Conservation (phyloP, 2,113 vertebrate genomes). For the Clarias gariepinus region DNA sequence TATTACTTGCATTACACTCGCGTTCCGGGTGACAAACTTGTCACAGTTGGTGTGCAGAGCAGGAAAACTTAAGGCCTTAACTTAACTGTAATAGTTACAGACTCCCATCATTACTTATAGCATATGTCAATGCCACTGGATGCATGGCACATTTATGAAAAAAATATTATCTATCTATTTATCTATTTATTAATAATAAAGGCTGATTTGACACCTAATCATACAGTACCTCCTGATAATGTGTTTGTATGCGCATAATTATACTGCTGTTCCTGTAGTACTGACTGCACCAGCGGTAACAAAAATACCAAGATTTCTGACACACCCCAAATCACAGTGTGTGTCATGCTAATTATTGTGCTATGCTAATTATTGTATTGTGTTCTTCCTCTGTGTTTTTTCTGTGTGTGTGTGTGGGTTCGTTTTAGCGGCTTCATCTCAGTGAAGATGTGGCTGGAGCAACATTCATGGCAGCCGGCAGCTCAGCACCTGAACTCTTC, state of each 20-base stretch:
- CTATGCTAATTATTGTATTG: neutral
- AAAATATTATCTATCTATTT: too few relatives aligned
- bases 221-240: neutral
- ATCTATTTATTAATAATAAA: too few relatives aligned
- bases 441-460: slow-evolving; percentile 97
- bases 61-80: too few relatives aligned
- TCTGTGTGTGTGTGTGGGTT: neutral
- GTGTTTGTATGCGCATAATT: neutral
- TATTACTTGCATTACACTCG: too few relatives aligned
- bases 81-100: too few relatives aligned
- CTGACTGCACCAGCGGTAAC: too few relatives aligned
- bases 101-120: too few relatives aligned
- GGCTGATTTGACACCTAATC: neutral
- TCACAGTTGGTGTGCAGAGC: too few relatives aligned
- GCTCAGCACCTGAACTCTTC: slow-evolving; percentile 95
- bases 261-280: neutral
- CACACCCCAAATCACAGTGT: neutral
- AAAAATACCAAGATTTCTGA: neutral
- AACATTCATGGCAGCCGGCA: slow-evolving; percentile 97
- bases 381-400: neutral
- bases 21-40: too few relatives aligned
- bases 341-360: neutral
- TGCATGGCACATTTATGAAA: too few relatives aligned
- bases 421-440: slow-evolving; percentile 85
- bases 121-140: too few relatives aligned